Base-by-base conservation (phyloP, 2,113 vertebrate species). In the Heterocephalus glaber region DNA sequence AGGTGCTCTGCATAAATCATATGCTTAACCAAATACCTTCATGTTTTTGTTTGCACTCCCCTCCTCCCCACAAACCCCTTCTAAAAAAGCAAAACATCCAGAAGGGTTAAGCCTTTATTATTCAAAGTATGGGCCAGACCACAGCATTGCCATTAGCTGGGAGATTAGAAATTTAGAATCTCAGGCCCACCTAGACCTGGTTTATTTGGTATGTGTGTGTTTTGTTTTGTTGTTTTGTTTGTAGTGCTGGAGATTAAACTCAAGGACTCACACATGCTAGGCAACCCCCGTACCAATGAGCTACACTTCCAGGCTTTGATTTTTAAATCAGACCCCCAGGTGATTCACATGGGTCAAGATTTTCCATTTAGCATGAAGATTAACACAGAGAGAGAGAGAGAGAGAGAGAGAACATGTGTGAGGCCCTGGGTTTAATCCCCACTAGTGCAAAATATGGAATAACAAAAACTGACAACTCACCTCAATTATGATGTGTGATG, bases 381-480 rank as follows among this genome's bases (percentile, higher is more conserved):
- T n/a, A 49, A 24, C 41, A 74, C n/a, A n/a, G n/a, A n/a, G n/a
- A n/a, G n/a, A n/a, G n/a, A n/a, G n/a, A n/a, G n/a, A n/a, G n/a
- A n/a, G n/a, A n/a, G n/a, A n/a, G n/a, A 49, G 17, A 0, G 12
- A 28, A 4, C 8, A 35, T 24, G 35, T 5, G 3, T 12, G 22
- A 61, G 5, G 5, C 8, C 76, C 26, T 49, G 56, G 11, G 13
- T 17, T 94, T 49, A 8, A 82, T 38, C 33, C 54, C 76, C n/a
- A 70, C 20, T 11, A 54, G 7, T 22, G 17, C 8, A 63, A 35
- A 22, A 54, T 33, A 81, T 68, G 22, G 79, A 92, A 61, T 44
- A 28, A 68, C 14, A 66, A 47, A 84, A 66, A 47, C 52, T 38
- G 60, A 41, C 44, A 35, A 89, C 95, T 96, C 70, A 97, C 93